Percentiles rank a stretch among this genome's conserved stretches.
phyloP scores from a whole-genome alignment of 2,797 vertebrate genomes.

The Crenuchus spilurus region DNA sequence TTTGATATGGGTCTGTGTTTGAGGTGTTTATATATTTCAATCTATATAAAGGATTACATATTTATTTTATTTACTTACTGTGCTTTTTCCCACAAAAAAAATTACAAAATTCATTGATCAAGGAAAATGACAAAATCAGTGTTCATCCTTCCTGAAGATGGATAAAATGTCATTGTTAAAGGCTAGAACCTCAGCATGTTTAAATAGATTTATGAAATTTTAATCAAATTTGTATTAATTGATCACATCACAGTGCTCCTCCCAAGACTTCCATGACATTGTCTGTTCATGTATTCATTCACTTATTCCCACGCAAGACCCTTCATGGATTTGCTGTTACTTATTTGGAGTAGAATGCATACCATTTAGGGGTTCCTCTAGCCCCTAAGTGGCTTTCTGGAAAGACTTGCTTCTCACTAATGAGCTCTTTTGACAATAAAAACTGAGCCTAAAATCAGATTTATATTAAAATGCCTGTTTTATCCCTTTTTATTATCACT shows the following conservation, averaged over 20 bases:
- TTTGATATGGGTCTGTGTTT: no score
- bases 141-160: not conserved
- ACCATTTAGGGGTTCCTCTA: not conserved
- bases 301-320: not conserved
- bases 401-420: constrained; percentile 14
- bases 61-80: no score
- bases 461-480: constrained; percentile 33
- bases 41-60: no score
- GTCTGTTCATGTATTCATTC: not conserved
- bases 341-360: not conserved
- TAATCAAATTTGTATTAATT: not conserved
- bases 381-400: not conserved
- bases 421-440: constrained; percentile 31
- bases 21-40: no score
- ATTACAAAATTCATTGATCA: no score
- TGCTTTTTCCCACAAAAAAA: no score
- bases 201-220: constrained; percentile 2
- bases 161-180: not conserved
- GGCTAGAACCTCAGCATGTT: not conserved
- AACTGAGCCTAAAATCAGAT: constrained; percentile 22
- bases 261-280: not conserved
- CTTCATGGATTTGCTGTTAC: not conserved
- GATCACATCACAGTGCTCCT: not conserved
- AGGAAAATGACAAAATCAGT: no score
- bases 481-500: constrained; percentile 39